phyloP scores from a whole-genome alignment of 1,140 invertebrate species.

The Bombus picipes region DNA sequence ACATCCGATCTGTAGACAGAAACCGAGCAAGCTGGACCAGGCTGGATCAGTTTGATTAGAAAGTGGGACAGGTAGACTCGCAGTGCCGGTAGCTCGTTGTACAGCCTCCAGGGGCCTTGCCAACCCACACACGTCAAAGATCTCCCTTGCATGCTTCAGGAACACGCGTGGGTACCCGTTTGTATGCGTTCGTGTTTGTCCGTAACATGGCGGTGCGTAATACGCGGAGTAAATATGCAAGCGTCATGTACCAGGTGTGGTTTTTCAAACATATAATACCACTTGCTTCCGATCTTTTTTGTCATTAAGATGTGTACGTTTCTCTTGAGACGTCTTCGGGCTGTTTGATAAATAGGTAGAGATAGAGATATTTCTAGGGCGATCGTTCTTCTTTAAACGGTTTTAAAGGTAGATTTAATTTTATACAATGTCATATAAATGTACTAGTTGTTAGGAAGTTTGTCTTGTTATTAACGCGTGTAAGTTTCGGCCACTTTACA shows the following conservation, averaged over 20 bases:
- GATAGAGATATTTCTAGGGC: no score
- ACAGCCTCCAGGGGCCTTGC: conserved; percentile 66
- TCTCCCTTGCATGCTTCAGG: conserved; percentile 35
- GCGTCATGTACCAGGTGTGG: not conserved
- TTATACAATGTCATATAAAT: no score
- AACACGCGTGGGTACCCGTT: conserved; percentile 13
- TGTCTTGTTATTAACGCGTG: no score
- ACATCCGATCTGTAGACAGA: conserved; percentile 17
- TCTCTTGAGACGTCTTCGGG: no score
- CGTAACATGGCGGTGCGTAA: not conserved
- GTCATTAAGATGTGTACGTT: not conserved
- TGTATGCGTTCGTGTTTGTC: not conserved
- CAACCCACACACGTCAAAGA: conserved; percentile 72
- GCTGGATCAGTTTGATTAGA: conserved; percentile 78
- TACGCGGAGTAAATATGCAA: not conserved
- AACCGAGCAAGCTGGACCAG: conserved; percentile 39
- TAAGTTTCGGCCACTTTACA: no score
- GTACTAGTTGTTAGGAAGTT: no score
- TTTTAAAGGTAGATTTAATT: no score
- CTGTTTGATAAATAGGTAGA: no score
- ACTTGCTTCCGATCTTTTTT: not conserved
- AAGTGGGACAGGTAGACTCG: conserved; percentile 77
- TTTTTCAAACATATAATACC: not conserved
- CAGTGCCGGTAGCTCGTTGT: conserved; percentile 67
- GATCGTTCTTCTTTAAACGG: no score